These are phyloP conservation scores for Phasianus colchicus DNA, from an alignment of 2,113 vertebrate species.

Conservation along the genomic window DNA sequence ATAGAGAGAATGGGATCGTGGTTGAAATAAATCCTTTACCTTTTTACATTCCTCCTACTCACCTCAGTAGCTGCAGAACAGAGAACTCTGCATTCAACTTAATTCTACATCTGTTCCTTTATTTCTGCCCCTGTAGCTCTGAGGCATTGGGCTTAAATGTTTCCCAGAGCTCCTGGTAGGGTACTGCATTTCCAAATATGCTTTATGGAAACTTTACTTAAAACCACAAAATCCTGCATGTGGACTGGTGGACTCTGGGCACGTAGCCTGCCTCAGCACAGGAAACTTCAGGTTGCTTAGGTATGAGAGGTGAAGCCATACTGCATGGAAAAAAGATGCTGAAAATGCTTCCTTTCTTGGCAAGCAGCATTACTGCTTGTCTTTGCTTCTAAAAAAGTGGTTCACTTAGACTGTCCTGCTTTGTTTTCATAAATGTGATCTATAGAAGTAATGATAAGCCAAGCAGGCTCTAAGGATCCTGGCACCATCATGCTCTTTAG, in stretches of 20 bases:
- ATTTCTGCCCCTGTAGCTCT: conserved; percentile 10
- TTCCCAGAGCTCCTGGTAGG: conserved; percentile 29
- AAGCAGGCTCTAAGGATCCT: conserved; percentile 32
- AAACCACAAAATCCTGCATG: neutral
- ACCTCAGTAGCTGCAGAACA: neutral
- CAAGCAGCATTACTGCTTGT: neutral
- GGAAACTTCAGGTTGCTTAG: neutral
- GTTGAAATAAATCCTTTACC: conserved; percentile 31
- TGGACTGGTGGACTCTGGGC: neutral
- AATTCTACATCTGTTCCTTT: conserved; percentile 37
- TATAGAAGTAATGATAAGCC: conserved; percentile 16
- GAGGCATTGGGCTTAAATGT: conserved; percentile 17
- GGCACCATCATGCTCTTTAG: neutral
- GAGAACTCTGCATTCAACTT: neutral
- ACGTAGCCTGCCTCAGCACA: neutral
- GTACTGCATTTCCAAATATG: conserved; percentile 4
- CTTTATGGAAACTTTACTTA: neutral
- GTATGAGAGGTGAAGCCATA: neutral
- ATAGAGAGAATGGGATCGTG: neutral
- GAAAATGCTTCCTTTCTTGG: neutral
- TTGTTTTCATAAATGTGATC: conserved; percentile 34
- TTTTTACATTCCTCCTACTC: conserved; percentile 24
- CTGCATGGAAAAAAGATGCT: neutral
- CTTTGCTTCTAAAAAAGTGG: neutral
- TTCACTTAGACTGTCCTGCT: neutral